Conservation (phyloP, 2,888 invertebrate genomes). For the Alsophila aescularia region DNA sequence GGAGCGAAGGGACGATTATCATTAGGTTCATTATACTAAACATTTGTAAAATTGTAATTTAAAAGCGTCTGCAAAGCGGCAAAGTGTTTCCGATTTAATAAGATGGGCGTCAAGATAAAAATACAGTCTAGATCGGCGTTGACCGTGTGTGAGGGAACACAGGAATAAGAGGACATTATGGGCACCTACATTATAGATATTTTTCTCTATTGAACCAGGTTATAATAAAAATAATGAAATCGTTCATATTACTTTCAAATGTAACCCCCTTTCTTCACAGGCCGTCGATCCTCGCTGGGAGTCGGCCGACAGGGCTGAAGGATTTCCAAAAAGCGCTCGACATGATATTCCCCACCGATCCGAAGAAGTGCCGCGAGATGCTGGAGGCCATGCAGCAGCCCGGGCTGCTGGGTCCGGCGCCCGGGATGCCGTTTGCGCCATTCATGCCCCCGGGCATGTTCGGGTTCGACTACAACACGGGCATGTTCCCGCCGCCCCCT, state of each 20-base stretch:
- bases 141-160: no score
- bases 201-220: no score
- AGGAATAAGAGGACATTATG: no score
- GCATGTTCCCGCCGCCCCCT: conserved; percentile 60
- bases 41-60: no score
- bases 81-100: no score
- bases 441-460: conserved; percentile 57
- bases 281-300: not conserved
- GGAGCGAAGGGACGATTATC: no score
- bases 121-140: no score
- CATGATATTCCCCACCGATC: conserved; percentile 84
- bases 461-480: conserved; percentile 64
- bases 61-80: no score
- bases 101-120: no score
- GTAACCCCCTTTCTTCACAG: not conserved
- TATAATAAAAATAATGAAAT: no score
- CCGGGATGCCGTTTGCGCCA: conserved; percentile 10
- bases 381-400: conserved; percentile 41
- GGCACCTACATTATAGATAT: no score
- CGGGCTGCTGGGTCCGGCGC: conserved; percentile 41
- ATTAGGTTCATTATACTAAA: no score
- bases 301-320: conserved; percentile 72
- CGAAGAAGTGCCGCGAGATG: conserved; percentile 48
- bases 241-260: not conserved
- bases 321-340: conserved; percentile 88